Base-by-base conservation (phyloP, 2,888 invertebrate species). In the Scaptodrosophila latifasciaeformis region DNA sequence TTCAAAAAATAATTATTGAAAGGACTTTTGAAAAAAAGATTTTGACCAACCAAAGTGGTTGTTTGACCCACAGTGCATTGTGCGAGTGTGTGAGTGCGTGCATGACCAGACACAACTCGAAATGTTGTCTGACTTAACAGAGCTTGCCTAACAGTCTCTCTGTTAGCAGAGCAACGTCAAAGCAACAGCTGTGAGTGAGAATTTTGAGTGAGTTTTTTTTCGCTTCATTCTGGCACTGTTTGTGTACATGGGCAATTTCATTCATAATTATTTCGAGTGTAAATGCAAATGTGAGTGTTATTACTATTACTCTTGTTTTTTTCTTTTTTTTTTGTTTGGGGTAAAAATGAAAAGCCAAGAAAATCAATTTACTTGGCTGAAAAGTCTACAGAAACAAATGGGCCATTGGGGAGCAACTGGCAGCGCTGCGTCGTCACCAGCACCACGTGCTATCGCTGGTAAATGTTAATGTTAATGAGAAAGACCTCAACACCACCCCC, bases 221-320 rank as follows among this genome's bases (percentile, higher is more conserved):
- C 9, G 27, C 27, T 9, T 27, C 3, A 24, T 24, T 24, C 24
- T n/a, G n/a, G n/a, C 15, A 13, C 4, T 13, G 27, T 34, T 37
- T 37, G 42, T 37, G 49, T 48, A 42, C 17, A 46, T 15, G 30
- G 29, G 47, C 12, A 49, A 57, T 50, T 74, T 74, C 72, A 79
- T 74, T 74, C 72, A 74, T 74, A 79, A 74, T 79, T 74, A 62
- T 64, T 64, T 57, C 46, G 79, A 72, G 76, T 75, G 72, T 27
- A 51, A 58, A 51, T 55, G 15, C n/a, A 37, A 37, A 42, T 17
- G 15, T 27, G 47, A 29, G n/a, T 39, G 39, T 39, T 7, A 17
- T 13, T 30, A 13, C 21, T 21, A 47, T 35, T 2, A 15, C 12
- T 17, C 13, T 18, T 43, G 21, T 24, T 13, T 54, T 29, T 45